Conservation (phyloP, 2,797 vertebrate genomes). For the Brotula barbata region DNA sequence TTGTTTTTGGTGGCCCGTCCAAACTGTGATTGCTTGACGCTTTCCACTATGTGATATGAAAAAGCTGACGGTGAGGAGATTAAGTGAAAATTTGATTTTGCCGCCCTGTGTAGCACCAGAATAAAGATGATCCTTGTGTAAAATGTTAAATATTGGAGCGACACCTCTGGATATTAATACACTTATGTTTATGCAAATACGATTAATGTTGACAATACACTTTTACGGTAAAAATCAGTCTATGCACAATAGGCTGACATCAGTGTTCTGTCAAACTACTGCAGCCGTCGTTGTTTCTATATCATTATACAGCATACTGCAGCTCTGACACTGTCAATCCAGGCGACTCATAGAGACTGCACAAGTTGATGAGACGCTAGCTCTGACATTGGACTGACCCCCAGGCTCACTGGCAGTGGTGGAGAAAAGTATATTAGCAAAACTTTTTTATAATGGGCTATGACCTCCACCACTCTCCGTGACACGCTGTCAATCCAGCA, state of each 20-base stretch:
- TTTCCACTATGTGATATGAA: too few relatives aligned
- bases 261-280: constrained; percentile 38
- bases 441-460: constrained; percentile 53
- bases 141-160: too few relatives aligned
- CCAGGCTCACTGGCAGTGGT: constrained; percentile 41
- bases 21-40: too few relatives aligned
- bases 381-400: constrained; percentile 41
- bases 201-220: too few relatives aligned
- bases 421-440: constrained; percentile 49
- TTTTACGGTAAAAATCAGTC: constrained; percentile 24
- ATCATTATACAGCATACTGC: constrained; percentile 9
- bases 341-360: constrained; percentile 33
- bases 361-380: constrained; percentile 1
- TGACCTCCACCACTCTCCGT: constrained; percentile 57
- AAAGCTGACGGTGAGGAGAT: too few relatives aligned
- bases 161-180: too few relatives aligned
- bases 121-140: too few relatives aligned
- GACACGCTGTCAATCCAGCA: constrained; percentile 47
- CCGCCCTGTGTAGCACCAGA: too few relatives aligned
- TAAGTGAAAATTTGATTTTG: too few relatives aligned
- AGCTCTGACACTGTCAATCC: constrained; percentile 42
- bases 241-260: too few relatives aligned
- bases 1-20: too few relatives aligned
- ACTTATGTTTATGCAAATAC: too few relatives aligned
- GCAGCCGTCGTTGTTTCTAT: constrained; percentile 42